Percentiles rank a stretch among this genome's conserved stretches.
phyloP scores from a whole-genome alignment of 2,113 vertebrate genomes.

The Psammodynastes pulverulentus region DNA sequence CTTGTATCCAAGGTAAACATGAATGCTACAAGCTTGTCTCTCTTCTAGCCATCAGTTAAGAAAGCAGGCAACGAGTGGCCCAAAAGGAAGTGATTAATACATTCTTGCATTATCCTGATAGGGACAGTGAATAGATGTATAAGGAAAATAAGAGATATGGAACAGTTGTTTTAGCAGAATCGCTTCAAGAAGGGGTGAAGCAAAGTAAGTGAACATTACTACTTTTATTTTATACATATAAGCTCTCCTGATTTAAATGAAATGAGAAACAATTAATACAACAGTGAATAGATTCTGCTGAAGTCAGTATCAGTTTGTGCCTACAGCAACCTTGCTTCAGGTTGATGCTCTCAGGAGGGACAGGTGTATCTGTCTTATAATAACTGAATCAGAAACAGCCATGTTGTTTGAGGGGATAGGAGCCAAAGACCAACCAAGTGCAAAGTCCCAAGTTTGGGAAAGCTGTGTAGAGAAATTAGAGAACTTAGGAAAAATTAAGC shows the following conservation, averaged over 20 bases:
- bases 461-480: not conserved
- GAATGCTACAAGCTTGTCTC: not conserved
- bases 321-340: not conserved
- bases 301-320: not conserved
- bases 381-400: not conserved
- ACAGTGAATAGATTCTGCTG: not conserved
- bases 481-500: not conserved
- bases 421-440: not conserved
- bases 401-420: not conserved
- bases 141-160: not conserved
- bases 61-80: not conserved
- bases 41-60: not conserved
- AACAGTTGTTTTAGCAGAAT: not conserved
- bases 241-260: not conserved
- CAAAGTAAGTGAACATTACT: not conserved
- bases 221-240: not conserved
- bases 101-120: not conserved
- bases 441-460: not conserved
- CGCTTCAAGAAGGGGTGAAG: not conserved
- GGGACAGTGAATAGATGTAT: not conserved
- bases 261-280: not conserved
- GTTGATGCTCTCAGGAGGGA: not conserved
- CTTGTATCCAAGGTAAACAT: not conserved
- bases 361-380: not conserved
- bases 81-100: constrained; percentile 36